Evolutionary conservation across 2,888 invertebrate genomes (phyloP), one percentile per base, ranked within the genome.

Genomic region (Acholoe squamosa): DNA sequence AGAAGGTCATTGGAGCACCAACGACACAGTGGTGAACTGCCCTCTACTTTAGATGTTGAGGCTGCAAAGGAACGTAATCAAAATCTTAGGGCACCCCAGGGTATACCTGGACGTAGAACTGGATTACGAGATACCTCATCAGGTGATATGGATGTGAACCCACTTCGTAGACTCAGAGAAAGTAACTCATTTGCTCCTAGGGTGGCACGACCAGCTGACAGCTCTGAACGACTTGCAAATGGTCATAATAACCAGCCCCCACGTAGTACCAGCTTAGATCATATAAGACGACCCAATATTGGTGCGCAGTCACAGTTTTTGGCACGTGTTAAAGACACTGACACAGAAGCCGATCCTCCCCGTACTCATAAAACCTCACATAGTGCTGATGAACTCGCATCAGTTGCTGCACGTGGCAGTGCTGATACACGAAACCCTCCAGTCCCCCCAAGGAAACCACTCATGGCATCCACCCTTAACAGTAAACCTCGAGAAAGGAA

Each of bases 361-460:
- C 61, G 61, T 22, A 19, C 76, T 25, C 19, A 89, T 43, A 86
- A 86, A 86, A 86, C 86, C 54, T 86, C 86, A n/a, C 86, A 86
- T 25, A 86, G 86, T 86, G 86, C 86, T 10, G 86, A 86, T 54
- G 86, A 86, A 54, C 54, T 86, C 7, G 86, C 86, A n/a, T 33
- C 56, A n/a, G 67, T 33, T 28, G 77, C 67, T 34, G 34, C 33
- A 25, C 34, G 77, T 88, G 93, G 91, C 92, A 92, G 91, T 92
- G 92, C 51, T 90, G 89, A 86, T 89, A 93, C 28, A 52, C 52
- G 22, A 12, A 33, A 93, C 96, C 97, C 97, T 0, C 97, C 98
- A 92, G 98, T 98, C 0, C 95, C 98, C 92, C 98, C 98, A 0
- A 98, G 98, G 0, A 96, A 98, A 93, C 96, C 97, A 33, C 97